Base-by-base conservation (phyloP, 2,888 invertebrate species). In the Drosophila robusta region DNA sequence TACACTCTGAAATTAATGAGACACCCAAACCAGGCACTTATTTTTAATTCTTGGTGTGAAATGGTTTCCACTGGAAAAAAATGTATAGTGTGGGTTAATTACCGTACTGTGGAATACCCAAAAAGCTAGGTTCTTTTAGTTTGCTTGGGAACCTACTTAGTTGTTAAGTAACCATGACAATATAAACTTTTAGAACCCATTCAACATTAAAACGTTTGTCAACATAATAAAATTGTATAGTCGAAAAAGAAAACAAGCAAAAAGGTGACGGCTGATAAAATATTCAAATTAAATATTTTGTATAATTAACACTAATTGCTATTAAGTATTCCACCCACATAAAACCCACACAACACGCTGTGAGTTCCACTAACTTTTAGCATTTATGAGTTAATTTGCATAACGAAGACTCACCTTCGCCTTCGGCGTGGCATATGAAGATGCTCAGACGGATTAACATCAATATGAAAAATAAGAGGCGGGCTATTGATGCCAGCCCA, bases 371-470 rank as follows among this genome's bases (percentile, higher is more conserved):
- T 83, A 86, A 77, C 78, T 63, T 70, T n/a, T 77, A 77, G 50
- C 76, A 77, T 76, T 76, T 76, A 50, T 61, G 34, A 41, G 55
- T 45, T 44, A 51, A 80, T 83, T 84, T 81, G 87, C 83, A 83
- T 83, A 81, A 62, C 42, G 57, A 72, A 69, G 65, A 75, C 78
- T 71, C 63, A 74, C 80, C 80, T 68, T 83, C 74, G 77, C 75
- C 75, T 77, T 77, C 75, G 63, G 36, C 52, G 41, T 51, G 57
- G 49, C 70, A 65, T 24, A 58, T 46, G 12, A 50, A 67, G 74
- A 80, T 77, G 58, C 86, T 68, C 73, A 83, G 86, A 77, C 86
- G 77, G 88, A 80, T 83, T 79, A 83, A 36, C 77, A 79, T 69
- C 57, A 67, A 65, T 75, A 65, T 52, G 26, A 50, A 24, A 26